Evolutionary conservation across 1,140 invertebrate species (phyloP).

Genomic region (Meloidogyne exigua): DNA sequence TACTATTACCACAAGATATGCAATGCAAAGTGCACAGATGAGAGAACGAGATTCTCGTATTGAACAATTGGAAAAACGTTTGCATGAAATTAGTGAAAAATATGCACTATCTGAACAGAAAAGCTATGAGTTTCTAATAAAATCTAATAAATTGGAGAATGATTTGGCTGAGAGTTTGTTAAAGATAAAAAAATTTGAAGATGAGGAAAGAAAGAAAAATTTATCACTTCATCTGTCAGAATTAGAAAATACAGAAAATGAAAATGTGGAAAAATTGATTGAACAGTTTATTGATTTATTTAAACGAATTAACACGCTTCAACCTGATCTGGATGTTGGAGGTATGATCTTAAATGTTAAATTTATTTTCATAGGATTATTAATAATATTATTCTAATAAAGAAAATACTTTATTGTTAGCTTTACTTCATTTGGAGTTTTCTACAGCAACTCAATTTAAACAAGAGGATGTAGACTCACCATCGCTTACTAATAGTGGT

Average conservation of each 20-base stretch:
- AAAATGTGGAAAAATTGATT: neutral
- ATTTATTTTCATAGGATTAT: too few relatives aligned
- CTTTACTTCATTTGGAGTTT: neutral
- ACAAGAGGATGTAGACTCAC: neutral
- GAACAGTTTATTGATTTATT: neutral
- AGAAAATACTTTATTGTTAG: too few relatives aligned
- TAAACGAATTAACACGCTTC: neutral
- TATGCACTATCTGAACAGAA: slow-evolving; percentile 31
- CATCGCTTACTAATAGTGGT: neutral
- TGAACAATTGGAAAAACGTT: slow-evolving; percentile 33
- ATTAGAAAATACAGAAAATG: neutral
- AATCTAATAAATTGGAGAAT: slow-evolving; percentile 34
- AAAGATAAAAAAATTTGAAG: neutral
- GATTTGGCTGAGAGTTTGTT: neutral
- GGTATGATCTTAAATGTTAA: neutral
- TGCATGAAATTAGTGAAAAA: slow-evolving; percentile 43
- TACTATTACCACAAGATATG: slow-evolving; percentile 26
- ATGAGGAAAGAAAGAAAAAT: slow-evolving; percentile 15
- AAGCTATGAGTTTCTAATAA: slow-evolving; percentile 28
- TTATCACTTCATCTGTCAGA: neutral
- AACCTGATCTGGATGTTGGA: neutral
- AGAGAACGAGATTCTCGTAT: slow-evolving; percentile 41
- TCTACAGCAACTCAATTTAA: neutral
- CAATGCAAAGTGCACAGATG: slow-evolving; percentile 15
- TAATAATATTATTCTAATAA: too few relatives aligned